Evolutionary conservation across 2,888 invertebrate species (phyloP), one percentile per base, ranked within the genome.

Genomic region (Mimachlamys varia): DNA sequence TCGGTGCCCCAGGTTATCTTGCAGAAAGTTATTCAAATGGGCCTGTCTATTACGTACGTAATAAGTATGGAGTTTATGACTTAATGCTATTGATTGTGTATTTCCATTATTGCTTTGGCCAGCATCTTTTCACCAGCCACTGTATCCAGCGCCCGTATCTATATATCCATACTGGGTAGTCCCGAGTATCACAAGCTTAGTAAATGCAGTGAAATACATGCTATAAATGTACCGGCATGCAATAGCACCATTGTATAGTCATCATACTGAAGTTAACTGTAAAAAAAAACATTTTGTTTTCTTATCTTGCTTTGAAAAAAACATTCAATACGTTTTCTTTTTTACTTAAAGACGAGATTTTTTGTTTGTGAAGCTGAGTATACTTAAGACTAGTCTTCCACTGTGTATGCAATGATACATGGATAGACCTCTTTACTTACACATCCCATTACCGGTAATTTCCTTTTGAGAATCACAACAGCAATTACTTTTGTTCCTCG

Each of bases 51-150:
- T 76, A 76, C 76, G 76, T 33, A 76, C 76, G 76, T 33, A 33
- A 76, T 27, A 76, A 27, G 76, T 76, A 76, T 33, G 76, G 76
- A 76, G 76, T 76, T 76, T 76, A 76, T 76, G 76, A 76, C 76
- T 76, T 76, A 76, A 76, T 76, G 76, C 76, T 76, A 76, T 76
- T 76, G 76, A 76, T 76, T 76, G 76, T 76, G 33, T 76, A 76
- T 76, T 76, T 76, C 76, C 76, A 76, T 76, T 76, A 76, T 76
- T 76, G 76, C 76, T 13, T 76, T 76, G 76, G 76, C 76, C 33
- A 76, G 33, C 76, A 76, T 76, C 76, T 76, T 44, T 76, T 76
- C 76, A 76, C 76, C 27, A 76, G 76, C 33, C 76, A 76, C 33
- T 76, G 33, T 76, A 76, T 76, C 76, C 76, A 27, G 76, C 76